Percentiles rank a stretch among this genome's conserved stretches.
Conservation (phyloP, 2,113 vertebrate species). For the Corythornis cristatus region DNA sequence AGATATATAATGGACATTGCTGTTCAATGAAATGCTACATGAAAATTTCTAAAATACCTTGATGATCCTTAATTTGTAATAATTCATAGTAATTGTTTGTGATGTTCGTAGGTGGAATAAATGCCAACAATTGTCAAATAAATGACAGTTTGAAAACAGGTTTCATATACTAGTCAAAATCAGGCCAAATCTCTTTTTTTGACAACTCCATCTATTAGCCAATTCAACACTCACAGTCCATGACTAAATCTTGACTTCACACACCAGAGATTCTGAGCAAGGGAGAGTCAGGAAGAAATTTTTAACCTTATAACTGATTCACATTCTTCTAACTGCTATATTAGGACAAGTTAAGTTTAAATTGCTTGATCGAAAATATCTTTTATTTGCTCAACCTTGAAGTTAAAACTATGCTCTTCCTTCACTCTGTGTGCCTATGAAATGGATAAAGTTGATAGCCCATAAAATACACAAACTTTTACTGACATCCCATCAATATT, state of each 20-base stretch:
- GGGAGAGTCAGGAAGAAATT: conserved; percentile 4
- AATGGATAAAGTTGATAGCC: conserved; percentile 18
- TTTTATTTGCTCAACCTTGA: conserved; percentile 55
- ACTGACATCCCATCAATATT: conserved; percentile 44
- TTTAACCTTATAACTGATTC: conserved; percentile 38
- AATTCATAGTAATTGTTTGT: not conserved
- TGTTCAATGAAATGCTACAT: not conserved
- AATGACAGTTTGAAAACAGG: not conserved
- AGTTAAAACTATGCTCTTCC: conserved; percentile 28
- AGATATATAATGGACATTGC: not conserved
- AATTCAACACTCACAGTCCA: not conserved
- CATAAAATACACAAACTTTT: conserved; percentile 54
- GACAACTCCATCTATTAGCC: not conserved
- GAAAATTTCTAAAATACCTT: not conserved
- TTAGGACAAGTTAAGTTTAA: conserved; percentile 56
- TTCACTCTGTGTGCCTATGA: not conserved
- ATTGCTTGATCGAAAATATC: conserved; percentile 61
- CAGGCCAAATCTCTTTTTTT: not conserved
- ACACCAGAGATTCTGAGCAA: not conserved
- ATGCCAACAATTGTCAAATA: not conserved
- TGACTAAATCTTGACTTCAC: not conserved
- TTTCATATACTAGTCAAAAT: not conserved
- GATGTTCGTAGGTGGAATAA: not conserved
- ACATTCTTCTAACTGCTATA: conserved; percentile 35
- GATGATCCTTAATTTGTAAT: not conserved